Percentiles rank a stretch among this genome's conserved stretches.
Evolutionary conservation across 1,140 invertebrate genomes (phyloP).

Genomic region (Atta texana): DNA sequence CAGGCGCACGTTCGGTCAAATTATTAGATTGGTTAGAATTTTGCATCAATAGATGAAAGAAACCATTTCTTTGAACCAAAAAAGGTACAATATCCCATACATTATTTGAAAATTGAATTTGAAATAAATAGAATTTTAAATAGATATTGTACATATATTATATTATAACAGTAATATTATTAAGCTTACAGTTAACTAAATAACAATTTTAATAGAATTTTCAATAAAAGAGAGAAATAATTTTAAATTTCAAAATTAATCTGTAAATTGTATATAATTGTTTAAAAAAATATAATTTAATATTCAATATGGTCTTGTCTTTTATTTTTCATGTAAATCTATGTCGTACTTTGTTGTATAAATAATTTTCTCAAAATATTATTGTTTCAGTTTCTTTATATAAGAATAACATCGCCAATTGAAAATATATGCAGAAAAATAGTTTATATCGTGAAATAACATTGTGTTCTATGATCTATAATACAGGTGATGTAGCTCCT

Average conservation of each 20-base stretch:
- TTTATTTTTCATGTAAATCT: neutral
- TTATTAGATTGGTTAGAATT: conserved; percentile 40
- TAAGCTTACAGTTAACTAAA: neutral
- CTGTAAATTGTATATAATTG: neutral
- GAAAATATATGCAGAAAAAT: conserved; percentile 24
- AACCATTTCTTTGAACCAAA: conserved; percentile 4
- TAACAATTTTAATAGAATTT: neutral
- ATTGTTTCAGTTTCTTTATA: neutral
- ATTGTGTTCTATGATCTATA: conserved; percentile 28
- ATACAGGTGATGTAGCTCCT: conserved; percentile 27
- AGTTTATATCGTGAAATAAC: conserved; percentile 22
- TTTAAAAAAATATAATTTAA: neutral
- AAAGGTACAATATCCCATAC: neutral
- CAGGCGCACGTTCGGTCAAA: conserved; percentile 8
- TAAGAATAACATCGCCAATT: neutral
- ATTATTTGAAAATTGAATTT: neutral
- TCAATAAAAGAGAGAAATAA: neutral
- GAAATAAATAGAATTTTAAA: neutral
- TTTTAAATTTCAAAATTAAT: neutral
- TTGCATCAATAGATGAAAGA: neutral
- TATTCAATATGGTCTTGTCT: neutral
- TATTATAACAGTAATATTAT: neutral
- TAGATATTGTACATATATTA: neutral
- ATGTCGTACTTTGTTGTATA: neutral
- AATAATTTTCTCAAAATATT: conserved; percentile 17